These are phyloP conservation scores for Rhopalosiphum maidis DNA, from an alignment of 1,140 invertebrate species.

Conservation along the genomic window DNA sequence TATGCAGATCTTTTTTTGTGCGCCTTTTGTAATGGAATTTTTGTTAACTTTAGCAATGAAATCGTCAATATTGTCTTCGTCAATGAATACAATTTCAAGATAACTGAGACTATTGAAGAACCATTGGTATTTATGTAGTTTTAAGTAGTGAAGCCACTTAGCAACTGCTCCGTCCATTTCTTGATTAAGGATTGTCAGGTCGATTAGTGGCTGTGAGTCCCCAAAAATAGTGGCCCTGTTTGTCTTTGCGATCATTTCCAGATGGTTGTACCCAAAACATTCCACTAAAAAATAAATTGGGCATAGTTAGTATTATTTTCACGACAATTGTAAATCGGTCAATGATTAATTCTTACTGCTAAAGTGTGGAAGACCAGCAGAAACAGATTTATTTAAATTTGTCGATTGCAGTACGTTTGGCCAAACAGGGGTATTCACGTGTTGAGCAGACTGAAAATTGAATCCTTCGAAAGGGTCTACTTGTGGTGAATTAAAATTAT, in stretches of 20 bases:
- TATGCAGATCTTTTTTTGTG: constrained; percentile 43
- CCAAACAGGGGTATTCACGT: background rate
- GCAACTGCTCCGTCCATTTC: constrained; percentile 5
- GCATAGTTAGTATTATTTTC: background rate
- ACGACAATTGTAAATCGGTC: background rate
- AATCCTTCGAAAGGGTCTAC: background rate
- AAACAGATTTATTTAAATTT: background rate
- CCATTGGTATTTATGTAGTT: constrained; percentile 50
- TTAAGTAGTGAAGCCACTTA: constrained; percentile 39
- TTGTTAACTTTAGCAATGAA: constrained; percentile 39
- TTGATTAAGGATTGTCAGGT: constrained; percentile 16
- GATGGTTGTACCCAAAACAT: background rate
- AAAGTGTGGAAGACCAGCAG: background rate
- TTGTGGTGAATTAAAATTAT: background rate
- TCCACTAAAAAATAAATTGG: background rate
- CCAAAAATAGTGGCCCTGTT: background rate
- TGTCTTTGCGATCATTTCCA: background rate
- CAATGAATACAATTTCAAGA: constrained; percentile 33
- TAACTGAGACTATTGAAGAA: constrained; percentile 34
- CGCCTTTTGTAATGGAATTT: constrained; percentile 40
- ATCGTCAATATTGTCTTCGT: constrained; percentile 27
- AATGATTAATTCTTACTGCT: constrained; percentile 6
- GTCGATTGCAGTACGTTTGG: background rate
- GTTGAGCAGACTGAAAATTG: background rate
- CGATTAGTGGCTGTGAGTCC: background rate